phyloP scores from a whole-genome alignment of 2,888 invertebrate genomes.

The Leptothorax acervorum region DNA sequence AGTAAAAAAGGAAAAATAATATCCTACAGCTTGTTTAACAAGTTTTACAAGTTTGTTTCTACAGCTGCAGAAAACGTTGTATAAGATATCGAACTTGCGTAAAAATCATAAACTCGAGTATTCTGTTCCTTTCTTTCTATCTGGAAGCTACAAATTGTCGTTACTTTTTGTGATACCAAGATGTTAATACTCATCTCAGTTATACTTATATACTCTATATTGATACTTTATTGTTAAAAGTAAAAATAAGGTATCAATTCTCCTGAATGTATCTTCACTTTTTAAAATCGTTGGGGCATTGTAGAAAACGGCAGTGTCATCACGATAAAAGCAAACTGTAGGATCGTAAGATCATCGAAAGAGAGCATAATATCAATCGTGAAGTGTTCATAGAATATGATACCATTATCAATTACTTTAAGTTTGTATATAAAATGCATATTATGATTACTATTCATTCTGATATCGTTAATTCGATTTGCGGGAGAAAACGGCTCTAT shows the following conservation, averaged over 20 bases:
- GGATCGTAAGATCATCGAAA: conserved; percentile 38
- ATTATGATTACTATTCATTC: background rate
- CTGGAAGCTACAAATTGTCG: background rate
- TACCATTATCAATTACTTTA: conserved; percentile 24
- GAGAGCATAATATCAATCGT: conserved; percentile 45
- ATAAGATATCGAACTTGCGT: background rate
- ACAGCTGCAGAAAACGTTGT: background rate
- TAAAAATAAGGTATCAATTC: conserved; percentile 34
- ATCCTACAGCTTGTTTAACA: conserved; percentile 24
- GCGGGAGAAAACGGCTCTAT: background rate
- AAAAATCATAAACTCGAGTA: background rate
- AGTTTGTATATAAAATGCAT: background rate
- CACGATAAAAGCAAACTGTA: conserved; percentile 35
- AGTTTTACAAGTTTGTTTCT: background rate
- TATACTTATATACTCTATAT: background rate
- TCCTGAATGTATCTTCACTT: background rate
- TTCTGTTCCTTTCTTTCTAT: background rate
- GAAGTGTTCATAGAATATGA: conserved; percentile 6
- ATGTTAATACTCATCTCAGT: background rate
- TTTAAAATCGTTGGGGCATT: conserved; percentile 13
- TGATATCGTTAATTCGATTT: background rate
- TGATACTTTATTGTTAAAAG: conserved; percentile 4
- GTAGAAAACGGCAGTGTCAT: conserved; percentile 50
- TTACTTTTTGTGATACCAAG: conserved; percentile 12
- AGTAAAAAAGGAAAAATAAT: background rate